Evolutionary conservation across 2,888 invertebrate species (phyloP).

Genomic region (Xestia rhomboidea): DNA sequence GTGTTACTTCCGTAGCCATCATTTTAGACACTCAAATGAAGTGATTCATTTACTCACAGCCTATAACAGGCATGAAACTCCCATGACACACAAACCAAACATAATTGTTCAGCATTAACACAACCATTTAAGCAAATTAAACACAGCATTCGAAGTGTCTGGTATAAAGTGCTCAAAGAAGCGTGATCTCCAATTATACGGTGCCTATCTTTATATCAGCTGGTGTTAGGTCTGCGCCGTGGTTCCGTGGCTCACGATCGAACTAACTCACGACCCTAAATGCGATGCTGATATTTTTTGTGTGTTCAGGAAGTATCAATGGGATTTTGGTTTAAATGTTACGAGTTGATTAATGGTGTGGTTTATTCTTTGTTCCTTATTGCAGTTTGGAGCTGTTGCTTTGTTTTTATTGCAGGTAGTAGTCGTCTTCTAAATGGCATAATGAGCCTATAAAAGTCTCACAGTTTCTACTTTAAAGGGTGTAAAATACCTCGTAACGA

Average conservation of each 20-base stretch:
- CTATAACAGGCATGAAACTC: slow-evolving; percentile 12
- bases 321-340: slow-evolving; percentile 1
- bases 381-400: neutral
- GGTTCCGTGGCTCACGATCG: slow-evolving; percentile 67
- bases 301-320: slow-evolving; percentile 52
- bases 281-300: slow-evolving; percentile 54
- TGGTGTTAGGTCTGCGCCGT: slow-evolving; percentile 60
- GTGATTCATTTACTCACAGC: neutral
- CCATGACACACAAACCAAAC: slow-evolving; percentile 20
- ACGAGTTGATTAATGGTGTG: slow-evolving; percentile 15
- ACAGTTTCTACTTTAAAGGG: too few species aligned
- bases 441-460: neutral
- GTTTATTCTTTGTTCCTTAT: slow-evolving; percentile 21
- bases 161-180: slow-evolving; percentile 62
- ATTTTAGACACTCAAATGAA: neutral
- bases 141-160: slow-evolving; percentile 55
- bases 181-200: slow-evolving; percentile 69
- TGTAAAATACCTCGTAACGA: too few species aligned
- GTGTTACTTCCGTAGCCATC: neutral
- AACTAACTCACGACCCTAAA: slow-evolving; percentile 60
- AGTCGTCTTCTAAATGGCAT: neutral
- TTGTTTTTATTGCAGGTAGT: slow-evolving; percentile 10
- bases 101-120: slow-evolving; percentile 14
- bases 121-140: slow-evolving; percentile 54
- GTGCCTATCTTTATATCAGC: slow-evolving; percentile 57